phyloP scores from a whole-genome alignment of 2,888 invertebrate species.

The Dasysyrphus tricinctus region DNA sequence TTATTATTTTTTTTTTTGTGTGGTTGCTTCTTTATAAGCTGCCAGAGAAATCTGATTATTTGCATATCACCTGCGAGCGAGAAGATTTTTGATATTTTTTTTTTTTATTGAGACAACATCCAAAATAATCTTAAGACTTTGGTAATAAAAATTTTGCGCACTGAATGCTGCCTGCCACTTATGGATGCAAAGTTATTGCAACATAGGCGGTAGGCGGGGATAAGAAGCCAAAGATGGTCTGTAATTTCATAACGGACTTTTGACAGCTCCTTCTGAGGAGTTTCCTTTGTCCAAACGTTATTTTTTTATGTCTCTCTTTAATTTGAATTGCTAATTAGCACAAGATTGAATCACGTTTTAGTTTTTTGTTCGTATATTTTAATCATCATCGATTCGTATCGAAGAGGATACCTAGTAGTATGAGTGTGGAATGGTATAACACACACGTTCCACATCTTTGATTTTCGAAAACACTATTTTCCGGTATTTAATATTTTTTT shows the following conservation, averaged over 20 bases:
- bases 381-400: conserved; percentile 44
- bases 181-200: conserved; percentile 23
- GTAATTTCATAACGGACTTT: conserved; percentile 45
- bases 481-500: conserved; percentile 16
- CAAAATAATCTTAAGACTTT: conserved; percentile 17
- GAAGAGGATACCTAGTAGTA: not conserved
- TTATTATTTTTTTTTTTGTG: conserved; percentile 26
- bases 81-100: conserved; percentile 1
- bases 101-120: conserved; percentile 21
- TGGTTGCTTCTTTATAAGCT: not conserved
- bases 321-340: conserved; percentile 53
- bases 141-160: conserved; percentile 6
- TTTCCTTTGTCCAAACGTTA: not conserved
- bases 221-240: not conserved
- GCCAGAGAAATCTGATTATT: conserved; percentile 21
- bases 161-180: conserved; percentile 18
- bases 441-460: conserved; percentile 26
- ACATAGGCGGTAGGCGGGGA: not conserved
- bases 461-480: conserved; percentile 34
- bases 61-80: conserved; percentile 34
- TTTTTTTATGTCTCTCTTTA: conserved; percentile 3
- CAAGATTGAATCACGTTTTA: conserved; percentile 25
- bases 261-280: conserved; percentile 32
- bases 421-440: not conserved
- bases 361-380: conserved; percentile 7